These are phyloP conservation scores for Cyanoramphus novaezelandiae DNA, from an alignment of 2,113 vertebrate genomes.

Conservation along the genomic window DNA sequence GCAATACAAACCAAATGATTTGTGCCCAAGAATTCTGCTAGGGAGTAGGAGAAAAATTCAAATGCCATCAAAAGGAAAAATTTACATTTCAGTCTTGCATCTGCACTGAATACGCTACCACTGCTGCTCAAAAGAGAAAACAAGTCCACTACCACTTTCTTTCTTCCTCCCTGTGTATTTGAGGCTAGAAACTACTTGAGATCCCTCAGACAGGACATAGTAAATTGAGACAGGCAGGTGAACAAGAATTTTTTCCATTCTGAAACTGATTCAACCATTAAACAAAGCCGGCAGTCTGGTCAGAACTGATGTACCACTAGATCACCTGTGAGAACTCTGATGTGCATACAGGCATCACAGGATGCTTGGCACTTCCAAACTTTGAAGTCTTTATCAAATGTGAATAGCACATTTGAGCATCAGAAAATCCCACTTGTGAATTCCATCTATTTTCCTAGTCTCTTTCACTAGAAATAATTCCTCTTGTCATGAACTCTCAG, in stretches of 20 bases:
- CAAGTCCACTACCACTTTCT: neutral
- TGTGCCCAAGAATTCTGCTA: neutral
- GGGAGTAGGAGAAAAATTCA: neutral
- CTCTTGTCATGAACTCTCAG: neutral
- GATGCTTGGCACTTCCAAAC: neutral
- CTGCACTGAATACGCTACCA: neutral
- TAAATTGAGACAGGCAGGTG: neutral
- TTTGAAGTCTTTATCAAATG: neutral
- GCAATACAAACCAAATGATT: neutral
- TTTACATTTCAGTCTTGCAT: neutral
- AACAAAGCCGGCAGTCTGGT: neutral
- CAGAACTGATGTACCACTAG: neutral
- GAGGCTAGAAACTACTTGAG: neutral
- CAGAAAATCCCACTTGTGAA: neutral
- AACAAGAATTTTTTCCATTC: neutral
- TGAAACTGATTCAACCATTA: neutral
- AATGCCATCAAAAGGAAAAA: neutral
- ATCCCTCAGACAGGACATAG: neutral
- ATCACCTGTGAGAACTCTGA: neutral
- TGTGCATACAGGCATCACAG: neutral
- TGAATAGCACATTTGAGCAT: neutral
- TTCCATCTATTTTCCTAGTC: neutral
- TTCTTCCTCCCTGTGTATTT: neutral
- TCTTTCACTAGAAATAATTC: neutral
- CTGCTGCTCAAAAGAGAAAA: neutral